A percentile compares a stretch with the other conserved stretches of the same genome.
phyloP scores from a whole-genome alignment of 2,797 vertebrate genomes.

The Todus mexicanus region DNA sequence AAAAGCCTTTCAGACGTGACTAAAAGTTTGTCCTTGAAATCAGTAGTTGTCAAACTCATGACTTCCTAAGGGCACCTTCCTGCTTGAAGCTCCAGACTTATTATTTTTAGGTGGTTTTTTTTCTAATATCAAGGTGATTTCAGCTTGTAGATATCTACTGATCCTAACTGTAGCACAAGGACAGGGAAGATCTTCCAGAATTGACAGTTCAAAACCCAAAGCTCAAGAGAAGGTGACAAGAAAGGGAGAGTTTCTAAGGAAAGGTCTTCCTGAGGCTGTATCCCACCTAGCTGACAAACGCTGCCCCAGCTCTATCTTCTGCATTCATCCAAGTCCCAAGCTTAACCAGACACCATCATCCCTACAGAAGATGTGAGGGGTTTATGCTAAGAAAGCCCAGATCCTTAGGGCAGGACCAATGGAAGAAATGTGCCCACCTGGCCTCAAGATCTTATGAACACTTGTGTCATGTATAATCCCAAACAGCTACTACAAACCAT shows the following conservation, averaged over 20 bases:
- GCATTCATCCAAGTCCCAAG: not conserved
- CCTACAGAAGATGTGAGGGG: fast-evolving
- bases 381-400: not conserved
- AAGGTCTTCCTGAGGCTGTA: not conserved
- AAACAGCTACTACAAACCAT: not conserved
- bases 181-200: not conserved
- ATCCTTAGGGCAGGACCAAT: not conserved
- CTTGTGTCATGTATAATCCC: not conserved
- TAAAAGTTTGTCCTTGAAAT: not conserved
- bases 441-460: not conserved
- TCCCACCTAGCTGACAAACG: not conserved
- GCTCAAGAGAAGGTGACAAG: not conserved
- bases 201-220: not conserved
- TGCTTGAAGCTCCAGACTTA: not conserved
- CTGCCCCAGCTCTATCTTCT: not conserved
- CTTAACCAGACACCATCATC: not conserved
- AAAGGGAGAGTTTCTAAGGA: not conserved
- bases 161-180: not conserved
- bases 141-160: not conserved
- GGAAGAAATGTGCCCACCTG: not conserved
- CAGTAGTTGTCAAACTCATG: not conserved
- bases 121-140: not conserved
- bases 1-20: not conserved
- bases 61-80: not conserved
- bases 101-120: not conserved